These are phyloP conservation scores for Pseudomyrmex dendroicus DNA, from an alignment of 1,140 invertebrate species.

Conservation along the genomic window DNA sequence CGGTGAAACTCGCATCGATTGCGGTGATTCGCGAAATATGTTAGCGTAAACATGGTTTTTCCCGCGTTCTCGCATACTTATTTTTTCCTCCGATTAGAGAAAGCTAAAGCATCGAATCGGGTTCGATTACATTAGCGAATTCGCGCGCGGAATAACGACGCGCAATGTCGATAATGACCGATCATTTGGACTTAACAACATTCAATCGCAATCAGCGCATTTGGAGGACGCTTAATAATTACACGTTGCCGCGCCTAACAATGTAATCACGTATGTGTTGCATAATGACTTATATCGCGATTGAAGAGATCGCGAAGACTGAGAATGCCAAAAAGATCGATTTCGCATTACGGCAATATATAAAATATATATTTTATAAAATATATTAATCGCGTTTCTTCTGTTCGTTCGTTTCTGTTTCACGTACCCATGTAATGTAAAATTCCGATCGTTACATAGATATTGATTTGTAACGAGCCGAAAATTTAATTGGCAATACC, in stretches of 20 bases:
- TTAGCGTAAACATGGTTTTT: conserved; percentile 1
- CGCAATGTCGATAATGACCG: conserved; percentile 43
- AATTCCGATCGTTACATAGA: neutral
- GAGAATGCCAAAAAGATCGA: neutral
- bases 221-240: conserved; percentile 1
- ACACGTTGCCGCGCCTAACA: conserved; percentile 38
- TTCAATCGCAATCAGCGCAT: conserved; percentile 26
- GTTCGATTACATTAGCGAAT: conserved; percentile 6
- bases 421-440: neutral
- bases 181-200: conserved; percentile 51
- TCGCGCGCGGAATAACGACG: conserved; percentile 2
- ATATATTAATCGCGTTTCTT: neutral
- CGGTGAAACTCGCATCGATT: conserved; percentile 25
- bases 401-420: neutral
- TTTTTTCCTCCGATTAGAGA: conserved; percentile 4
- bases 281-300: conserved; percentile 33
- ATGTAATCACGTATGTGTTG: conserved; percentile 42
- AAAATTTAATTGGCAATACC: conserved; percentile 49
- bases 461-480: conserved; percentile 26
- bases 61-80: neutral
- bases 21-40: conserved; percentile 4
- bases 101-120: neutral
- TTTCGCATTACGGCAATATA: neutral
- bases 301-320: neutral
- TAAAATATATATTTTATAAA: too few species aligned